Conservation (phyloP, 2,888 invertebrate species). For the Drosophila trichaetosa region DNA sequence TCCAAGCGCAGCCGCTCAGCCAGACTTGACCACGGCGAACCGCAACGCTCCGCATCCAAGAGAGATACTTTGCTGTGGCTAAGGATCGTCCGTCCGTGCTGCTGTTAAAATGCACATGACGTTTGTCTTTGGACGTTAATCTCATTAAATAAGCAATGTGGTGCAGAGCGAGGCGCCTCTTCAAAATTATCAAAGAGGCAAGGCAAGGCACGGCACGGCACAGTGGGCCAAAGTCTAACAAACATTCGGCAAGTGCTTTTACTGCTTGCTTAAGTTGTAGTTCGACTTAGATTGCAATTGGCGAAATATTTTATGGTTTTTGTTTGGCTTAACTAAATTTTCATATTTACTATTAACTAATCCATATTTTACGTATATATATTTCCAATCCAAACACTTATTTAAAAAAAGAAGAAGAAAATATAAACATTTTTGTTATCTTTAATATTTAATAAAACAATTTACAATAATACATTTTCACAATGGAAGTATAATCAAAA, state of each 20-base stretch:
- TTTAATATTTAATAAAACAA: no score
- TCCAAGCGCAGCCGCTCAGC: constrained; percentile 18
- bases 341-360: neutral
- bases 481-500: no score
- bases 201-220: neutral
- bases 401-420: neutral
- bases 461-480: neutral
- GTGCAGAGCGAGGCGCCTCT: constrained; percentile 52
- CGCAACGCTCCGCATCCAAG: constrained; percentile 48
- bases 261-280: neutral
- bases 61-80: constrained; percentile 59
- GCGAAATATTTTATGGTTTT: neutral
- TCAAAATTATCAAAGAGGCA: constrained; percentile 38
- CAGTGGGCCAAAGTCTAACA: constrained; percentile 27
- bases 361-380: no score
- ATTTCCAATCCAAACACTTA: neutral
- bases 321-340: no score
- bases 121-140: constrained; percentile 83
- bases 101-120: constrained; percentile 81
- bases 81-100: constrained; percentile 32
- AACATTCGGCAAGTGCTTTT: neutral
- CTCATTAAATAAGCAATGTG: constrained; percentile 83
- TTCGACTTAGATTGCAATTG: neutral
- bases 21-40: constrained; percentile 47
- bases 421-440: no score